Base-by-base conservation (phyloP, 2,888 invertebrate species). In the Drosophila nr. perissopoda region DNA sequence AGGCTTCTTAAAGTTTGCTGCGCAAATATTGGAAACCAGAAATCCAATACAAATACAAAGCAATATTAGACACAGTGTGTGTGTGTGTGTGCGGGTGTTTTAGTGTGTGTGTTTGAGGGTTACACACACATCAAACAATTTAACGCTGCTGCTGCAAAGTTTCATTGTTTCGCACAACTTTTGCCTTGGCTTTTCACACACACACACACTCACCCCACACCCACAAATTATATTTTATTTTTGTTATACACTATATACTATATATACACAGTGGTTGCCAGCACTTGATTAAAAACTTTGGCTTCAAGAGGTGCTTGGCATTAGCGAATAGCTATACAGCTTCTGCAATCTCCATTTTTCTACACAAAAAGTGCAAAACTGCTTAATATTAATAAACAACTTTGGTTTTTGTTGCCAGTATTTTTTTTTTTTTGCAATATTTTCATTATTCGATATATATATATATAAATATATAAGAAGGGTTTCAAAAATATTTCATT, bases 101-200 rank as follows among this genome's bases (percentile, higher is more conserved):
- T n/a, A n/a, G 2, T 51, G 21, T 13, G 31, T 42, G n/a, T 21
- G 7, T 21, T 11, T 29, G 46, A 27, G 58, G 25, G 60, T 49
- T 56, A 66, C 60, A 74, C 69, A 78, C 70, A 71, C 62, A 80
- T 74, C 80, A 74, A 80, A 80, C 66, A 80, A 80, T 80, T 80
- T 80, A 76, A 76, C 68, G 79, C 79, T 75, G 69, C 79, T 72
- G 63, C 60, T 61, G 64, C 67, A 88, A 88, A 88, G 85, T 85
- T 85, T 85, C 74, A 88, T 88, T 88, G 85, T 86, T 86, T 85
- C 64, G 70, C 63, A 74, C 72, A 83, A 83, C 71, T 84, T 83
- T 70, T 70, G 65, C 74, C 74, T 78, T 74, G 73, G 67, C 75
- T 83, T 69, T 70, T 51, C 71, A 61, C 73, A 63, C 59, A 61